Evolutionary conservation across 1,140 invertebrate species (phyloP).

Genomic region (Goniozus legneri): DNA sequence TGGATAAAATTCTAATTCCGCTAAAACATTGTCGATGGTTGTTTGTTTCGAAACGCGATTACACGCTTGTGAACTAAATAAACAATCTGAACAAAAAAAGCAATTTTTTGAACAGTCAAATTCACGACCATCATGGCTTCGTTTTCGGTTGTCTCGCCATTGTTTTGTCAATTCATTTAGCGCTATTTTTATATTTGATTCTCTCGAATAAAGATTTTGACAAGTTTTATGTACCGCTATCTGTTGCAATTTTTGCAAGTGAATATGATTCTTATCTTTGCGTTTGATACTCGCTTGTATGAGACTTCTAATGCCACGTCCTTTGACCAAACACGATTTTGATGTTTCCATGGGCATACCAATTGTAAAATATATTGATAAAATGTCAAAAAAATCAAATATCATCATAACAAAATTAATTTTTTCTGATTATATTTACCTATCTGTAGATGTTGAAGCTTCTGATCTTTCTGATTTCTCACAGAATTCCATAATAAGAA

Average conservation of each 20-base stretch:
- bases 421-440: too few species aligned
- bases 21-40: conserved; percentile 1
- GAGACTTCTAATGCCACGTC: too few species aligned
- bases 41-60: not conserved
- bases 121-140: not conserved
- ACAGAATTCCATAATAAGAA: too few species aligned
- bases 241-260: conserved; percentile 9
- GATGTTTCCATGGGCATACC: too few species aligned
- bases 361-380: too few species aligned
- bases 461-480: conserved; percentile 23
- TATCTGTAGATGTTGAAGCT: conserved; percentile 12
- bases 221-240: conserved; percentile 4
- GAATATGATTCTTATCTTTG: conserved; percentile 15
- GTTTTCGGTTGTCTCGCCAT: conserved; percentile 5
- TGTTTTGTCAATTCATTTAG: conserved; percentile 21
- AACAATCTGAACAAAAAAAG: not conserved
- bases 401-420: too few species aligned
- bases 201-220: conserved; percentile 10
- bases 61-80: not conserved
- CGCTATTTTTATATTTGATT: conserved; percentile 20
- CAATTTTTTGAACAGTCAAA: not conserved
- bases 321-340: too few species aligned
- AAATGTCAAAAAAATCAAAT: too few species aligned
- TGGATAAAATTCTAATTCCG: not conserved
- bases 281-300: too few species aligned